phyloP scores from a whole-genome alignment of 2,888 invertebrate species.

The Nomada lathburiana region DNA sequence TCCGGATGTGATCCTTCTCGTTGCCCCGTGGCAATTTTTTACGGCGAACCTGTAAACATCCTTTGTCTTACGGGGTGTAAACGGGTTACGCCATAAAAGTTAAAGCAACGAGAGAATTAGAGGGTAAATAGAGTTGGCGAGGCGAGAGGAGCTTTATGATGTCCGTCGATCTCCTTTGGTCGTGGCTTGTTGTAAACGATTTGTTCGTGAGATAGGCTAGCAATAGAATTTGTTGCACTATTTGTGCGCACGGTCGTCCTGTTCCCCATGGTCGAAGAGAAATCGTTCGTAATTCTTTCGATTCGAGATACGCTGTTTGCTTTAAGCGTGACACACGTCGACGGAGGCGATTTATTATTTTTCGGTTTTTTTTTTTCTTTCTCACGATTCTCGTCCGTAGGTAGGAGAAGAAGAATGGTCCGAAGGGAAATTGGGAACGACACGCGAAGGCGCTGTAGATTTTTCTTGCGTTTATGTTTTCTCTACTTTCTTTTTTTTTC shows the following conservation, averaged over 20 bases:
- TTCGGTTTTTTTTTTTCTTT: neutral
- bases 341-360: conserved; percentile 4
- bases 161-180: conserved; percentile 13
- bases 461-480: neutral
- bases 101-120: neutral
- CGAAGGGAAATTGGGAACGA: neutral
- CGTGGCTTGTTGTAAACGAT: conserved; percentile 39
- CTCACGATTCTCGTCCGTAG: neutral
- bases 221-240: neutral
- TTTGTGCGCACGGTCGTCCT: neutral
- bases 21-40: conserved; percentile 5
- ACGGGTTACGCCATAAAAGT: conserved; percentile 1
- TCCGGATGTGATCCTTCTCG: neutral
- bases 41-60: neutral
- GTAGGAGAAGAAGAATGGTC: neutral
- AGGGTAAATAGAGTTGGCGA: neutral
- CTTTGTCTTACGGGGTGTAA: conserved; percentile 17
- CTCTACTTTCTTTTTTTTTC: neutral
- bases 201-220: conserved; percentile 1
- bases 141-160: conserved; percentile 26
- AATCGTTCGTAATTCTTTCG: neutral
- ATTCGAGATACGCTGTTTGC: conserved; percentile 6
- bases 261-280: neutral
- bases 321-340: neutral
- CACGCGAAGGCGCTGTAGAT: neutral